Evolutionary conservation across 2,888 invertebrate genomes (phyloP).

Genomic region (Hydropsyche betteni): DNA sequence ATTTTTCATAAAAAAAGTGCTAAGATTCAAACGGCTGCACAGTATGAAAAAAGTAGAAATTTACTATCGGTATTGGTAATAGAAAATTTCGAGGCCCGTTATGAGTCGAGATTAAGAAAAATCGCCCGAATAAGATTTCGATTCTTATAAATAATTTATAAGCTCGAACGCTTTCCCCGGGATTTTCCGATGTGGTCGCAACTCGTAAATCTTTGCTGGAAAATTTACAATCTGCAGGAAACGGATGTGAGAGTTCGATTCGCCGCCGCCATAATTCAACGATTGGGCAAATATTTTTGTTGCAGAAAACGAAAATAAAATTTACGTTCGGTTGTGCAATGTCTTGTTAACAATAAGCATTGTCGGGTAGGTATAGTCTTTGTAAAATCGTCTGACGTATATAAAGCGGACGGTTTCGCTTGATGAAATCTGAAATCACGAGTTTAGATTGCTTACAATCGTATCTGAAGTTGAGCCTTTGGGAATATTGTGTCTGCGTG

Average conservation of each 20-base stretch:
- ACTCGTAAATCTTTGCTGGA: conserved; percentile 34
- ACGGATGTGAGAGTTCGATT: conserved; percentile 31
- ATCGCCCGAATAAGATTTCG: too few relatives aligned
- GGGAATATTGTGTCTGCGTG: conserved; percentile 22
- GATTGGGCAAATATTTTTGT: conserved; percentile 15
- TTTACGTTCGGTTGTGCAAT: not conserved
- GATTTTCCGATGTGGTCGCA: conserved; percentile 14
- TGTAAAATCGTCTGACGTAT: not conserved
- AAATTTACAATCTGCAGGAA: conserved; percentile 39
- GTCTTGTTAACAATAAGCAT: not conserved
- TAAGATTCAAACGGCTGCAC: too few relatives aligned
- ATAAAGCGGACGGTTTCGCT: not conserved
- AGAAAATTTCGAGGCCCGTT: too few relatives aligned
- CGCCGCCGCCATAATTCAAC: conserved; percentile 9
- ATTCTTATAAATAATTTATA: conserved; percentile 35
- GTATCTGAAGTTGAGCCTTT: conserved; percentile 27
- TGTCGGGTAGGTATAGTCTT: not conserved
- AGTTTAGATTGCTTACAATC: conserved; percentile 33
- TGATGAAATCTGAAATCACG: conserved; percentile 16
- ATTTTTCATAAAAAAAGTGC: too few relatives aligned
- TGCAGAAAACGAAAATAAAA: not conserved
- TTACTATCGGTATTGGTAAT: too few relatives aligned
- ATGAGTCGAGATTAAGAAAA: too few relatives aligned
- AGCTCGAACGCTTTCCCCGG: conserved; percentile 11
- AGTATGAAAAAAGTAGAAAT: too few relatives aligned